These are phyloP conservation scores for Adelphocoris suturalis DNA, from an alignment of 2,888 invertebrate species.

Conservation along the genomic window DNA sequence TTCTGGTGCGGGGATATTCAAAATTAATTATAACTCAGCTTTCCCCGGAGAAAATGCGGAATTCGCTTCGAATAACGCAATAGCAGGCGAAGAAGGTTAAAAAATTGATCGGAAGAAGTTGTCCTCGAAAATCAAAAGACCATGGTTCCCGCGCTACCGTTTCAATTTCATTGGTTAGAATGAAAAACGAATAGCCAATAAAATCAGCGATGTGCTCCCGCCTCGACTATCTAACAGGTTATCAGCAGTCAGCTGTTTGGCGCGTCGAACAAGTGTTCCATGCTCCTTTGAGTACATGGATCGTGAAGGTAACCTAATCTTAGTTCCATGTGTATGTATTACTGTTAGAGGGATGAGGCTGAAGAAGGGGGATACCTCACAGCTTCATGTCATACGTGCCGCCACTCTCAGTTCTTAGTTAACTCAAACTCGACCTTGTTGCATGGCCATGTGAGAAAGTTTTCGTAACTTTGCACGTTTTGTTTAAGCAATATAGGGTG, in stretches of 20 bases:
- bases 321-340: no score
- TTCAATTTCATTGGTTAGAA: constrained; percentile 2
- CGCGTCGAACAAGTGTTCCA: background rate
- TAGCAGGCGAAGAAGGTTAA: constrained; percentile 47
- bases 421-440: no score
- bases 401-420: no score
- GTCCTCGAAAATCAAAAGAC: background rate
- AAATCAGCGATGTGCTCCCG: background rate
- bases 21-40: background rate
- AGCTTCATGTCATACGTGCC: no score
- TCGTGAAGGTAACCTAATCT: no score
- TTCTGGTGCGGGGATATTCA: background rate
- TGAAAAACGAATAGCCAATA: background rate
- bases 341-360: no score
- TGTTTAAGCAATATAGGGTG: no score
- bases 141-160: background rate
- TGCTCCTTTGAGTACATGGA: no score
- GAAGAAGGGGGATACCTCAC: no score
- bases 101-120: constrained; percentile 41
- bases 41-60: background rate
- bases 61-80: background rate
- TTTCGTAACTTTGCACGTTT: no score
- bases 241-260: background rate
- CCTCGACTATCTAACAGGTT: background rate
- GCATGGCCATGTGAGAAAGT: no score